These are phyloP conservation scores for Silvanus unidentatus DNA, from an alignment of 2,888 invertebrate species.

Conservation along the genomic window DNA sequence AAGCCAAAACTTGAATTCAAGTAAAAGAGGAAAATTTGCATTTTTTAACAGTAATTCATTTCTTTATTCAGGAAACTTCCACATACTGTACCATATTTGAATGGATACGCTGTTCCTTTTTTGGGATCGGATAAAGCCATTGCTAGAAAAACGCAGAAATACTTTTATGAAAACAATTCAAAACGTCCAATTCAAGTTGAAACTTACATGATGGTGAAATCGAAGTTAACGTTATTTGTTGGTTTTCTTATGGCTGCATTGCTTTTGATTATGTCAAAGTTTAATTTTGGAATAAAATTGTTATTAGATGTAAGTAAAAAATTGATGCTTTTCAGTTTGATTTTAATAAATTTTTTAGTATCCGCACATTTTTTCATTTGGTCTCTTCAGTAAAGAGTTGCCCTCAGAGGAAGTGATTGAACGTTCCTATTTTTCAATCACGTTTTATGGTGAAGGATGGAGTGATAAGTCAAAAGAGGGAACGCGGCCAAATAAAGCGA, in stretches of 20 bases:
- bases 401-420: slow-evolving; percentile 58
- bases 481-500: slow-evolving; percentile 38
- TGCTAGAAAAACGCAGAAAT: slow-evolving; percentile 73
- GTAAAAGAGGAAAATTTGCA: slow-evolving; percentile 13
- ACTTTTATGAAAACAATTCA: slow-evolving; percentile 60
- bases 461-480: too few species aligned
- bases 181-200: slow-evolving; percentile 73
- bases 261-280: slow-evolving; percentile 48
- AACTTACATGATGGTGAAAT: slow-evolving; percentile 56
- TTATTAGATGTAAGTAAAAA: slow-evolving; percentile 49
- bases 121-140: slow-evolving; percentile 79
- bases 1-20: slow-evolving; percentile 46
- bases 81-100: slow-evolving; percentile 21
- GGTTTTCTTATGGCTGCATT: slow-evolving; percentile 54
- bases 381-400: slow-evolving; percentile 60
- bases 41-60: not conserved
- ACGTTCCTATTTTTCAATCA: slow-evolving; percentile 58
- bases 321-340: not conserved
- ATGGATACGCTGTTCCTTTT: slow-evolving; percentile 53
- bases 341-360: slow-evolving; percentile 18
- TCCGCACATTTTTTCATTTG: slow-evolving; percentile 39
- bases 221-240: slow-evolving; percentile 49
- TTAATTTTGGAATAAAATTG: slow-evolving; percentile 52
- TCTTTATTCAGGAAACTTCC: slow-evolving; percentile 20
- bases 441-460: slow-evolving; percentile 78